phyloP scores from a whole-genome alignment of 2,113 vertebrate species.

The Parus major region DNA sequence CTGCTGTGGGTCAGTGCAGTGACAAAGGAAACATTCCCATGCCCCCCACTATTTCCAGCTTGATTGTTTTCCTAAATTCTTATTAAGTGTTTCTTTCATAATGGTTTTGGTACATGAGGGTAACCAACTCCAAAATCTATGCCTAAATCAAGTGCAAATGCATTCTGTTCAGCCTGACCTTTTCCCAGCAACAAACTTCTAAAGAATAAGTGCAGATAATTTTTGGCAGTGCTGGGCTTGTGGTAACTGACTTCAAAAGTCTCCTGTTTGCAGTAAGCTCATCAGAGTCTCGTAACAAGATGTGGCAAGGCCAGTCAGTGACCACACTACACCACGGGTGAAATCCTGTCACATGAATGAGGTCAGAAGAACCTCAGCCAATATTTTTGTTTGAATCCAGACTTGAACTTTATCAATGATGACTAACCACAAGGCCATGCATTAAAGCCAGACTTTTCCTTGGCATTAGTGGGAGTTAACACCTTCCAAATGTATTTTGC shows the following conservation, averaged over 20 bases:
- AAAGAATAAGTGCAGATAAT: not conserved
- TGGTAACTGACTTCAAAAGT: not conserved
- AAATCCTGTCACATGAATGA: not conserved
- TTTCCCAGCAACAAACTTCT: not conserved
- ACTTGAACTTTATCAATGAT: not conserved
- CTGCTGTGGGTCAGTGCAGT: not conserved
- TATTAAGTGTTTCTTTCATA: not conserved
- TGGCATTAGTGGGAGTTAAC: not conserved
- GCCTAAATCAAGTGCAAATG: not conserved
- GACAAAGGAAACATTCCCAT: fast-evolving
- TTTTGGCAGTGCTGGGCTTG: not conserved
- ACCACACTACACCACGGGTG: fast-evolving
- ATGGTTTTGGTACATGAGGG: not conserved
- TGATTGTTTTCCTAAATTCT: not conserved
- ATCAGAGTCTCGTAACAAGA: not conserved
- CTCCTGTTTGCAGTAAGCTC: not conserved
- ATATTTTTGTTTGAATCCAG: not conserved
- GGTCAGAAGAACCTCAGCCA: not conserved
- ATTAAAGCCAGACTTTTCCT: not conserved
- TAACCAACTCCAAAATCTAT: not conserved
- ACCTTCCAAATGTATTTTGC: not conserved
- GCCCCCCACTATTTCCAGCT: fast-evolving
- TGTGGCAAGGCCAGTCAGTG: not conserved
- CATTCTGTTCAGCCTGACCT: not conserved
- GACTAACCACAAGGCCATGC: not conserved